Conservation (phyloP, 1,140 invertebrate species). For the Artemia franciscana region DNA sequence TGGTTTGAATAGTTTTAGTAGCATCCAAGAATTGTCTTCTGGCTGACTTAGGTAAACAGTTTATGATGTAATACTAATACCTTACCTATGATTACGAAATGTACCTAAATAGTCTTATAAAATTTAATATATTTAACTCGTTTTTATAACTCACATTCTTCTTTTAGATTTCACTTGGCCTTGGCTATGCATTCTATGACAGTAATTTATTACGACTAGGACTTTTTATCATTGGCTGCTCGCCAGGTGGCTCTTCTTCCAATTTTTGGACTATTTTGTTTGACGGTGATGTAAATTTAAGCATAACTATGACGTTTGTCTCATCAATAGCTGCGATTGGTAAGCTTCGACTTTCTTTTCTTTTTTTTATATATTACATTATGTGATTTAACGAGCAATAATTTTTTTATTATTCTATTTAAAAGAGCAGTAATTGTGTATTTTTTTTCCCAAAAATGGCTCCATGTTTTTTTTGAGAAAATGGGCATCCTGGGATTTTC, state of each 20-base stretch:
- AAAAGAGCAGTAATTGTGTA: no score
- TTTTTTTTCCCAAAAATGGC: no score
- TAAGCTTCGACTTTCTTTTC: slow-evolving; percentile 24
- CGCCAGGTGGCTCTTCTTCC: slow-evolving; percentile 72
- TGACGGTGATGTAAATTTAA: slow-evolving; percentile 66
- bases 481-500: no score
- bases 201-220: slow-evolving; percentile 38
- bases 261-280: slow-evolving; percentile 81
- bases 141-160: no score
- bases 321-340: slow-evolving; percentile 57
- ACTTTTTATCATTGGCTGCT: slow-evolving; percentile 71
- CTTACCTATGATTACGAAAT: no score
- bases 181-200: slow-evolving; percentile 4
- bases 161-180: slow-evolving; percentile 5
- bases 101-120: no score
- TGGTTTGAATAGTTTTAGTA: no score
- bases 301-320: slow-evolving; percentile 76
- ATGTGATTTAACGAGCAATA: background rate
- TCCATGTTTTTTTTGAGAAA: no score
- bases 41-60: no score
- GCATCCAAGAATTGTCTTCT: no score
- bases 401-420: slow-evolving; percentile 2
- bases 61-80: no score
- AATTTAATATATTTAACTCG: no score
- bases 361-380: background rate